Percentiles rank a stretch among this genome's conserved stretches.
These are phyloP conservation scores for Diogma glabrata DNA, from an alignment of 2,888 invertebrate genomes.

Conservation along the genomic window DNA sequence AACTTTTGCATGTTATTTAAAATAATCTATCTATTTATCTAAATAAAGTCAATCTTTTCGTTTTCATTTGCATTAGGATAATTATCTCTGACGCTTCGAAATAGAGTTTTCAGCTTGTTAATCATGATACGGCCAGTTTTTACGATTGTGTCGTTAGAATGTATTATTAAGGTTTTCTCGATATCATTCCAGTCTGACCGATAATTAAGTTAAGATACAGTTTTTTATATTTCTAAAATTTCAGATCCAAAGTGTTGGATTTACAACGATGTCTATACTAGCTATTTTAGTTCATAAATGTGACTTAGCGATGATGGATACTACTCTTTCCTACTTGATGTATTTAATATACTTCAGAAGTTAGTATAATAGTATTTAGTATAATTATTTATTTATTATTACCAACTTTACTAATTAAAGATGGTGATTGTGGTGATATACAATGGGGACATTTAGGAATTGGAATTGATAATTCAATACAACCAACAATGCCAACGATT, in stretches of 20 bases:
- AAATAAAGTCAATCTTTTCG: too few relatives aligned
- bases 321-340: background rate
- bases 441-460: background rate
- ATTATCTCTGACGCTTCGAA: too few relatives aligned
- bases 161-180: too few relatives aligned
- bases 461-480: background rate
- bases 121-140: too few relatives aligned
- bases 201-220: too few relatives aligned
- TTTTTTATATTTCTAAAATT: background rate
- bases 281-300: background rate
- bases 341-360: slow-evolving; percentile 3
- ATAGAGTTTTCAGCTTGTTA: too few relatives aligned
- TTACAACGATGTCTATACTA: background rate
- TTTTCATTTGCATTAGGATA: too few relatives aligned
- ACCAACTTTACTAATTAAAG: background rate
- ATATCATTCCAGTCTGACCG: too few relatives aligned
- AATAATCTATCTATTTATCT: too few relatives aligned
- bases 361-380: background rate
- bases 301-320: background rate
- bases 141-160: too few relatives aligned
- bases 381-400: background rate
- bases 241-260: background rate
- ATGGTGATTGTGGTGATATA: background rate
- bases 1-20: too few relatives aligned
- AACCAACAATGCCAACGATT: background rate